A percentile compares a stretch with the other conserved stretches of the same genome.
Evolutionary conservation across 2,113 vertebrate genomes (phyloP).

Genomic region (Variabilichromis moorii): DNA sequence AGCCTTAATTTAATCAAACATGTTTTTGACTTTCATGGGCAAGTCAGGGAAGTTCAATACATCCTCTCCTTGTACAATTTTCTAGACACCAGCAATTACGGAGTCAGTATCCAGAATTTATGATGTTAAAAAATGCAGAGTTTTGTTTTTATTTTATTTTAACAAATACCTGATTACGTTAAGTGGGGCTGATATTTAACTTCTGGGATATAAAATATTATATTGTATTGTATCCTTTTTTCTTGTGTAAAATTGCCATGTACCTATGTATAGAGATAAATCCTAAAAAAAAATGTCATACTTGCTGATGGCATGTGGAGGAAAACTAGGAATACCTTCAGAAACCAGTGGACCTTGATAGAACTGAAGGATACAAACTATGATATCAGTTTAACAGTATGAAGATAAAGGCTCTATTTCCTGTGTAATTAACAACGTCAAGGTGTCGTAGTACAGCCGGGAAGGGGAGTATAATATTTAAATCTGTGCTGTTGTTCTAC

Average conservation of each 20-base stretch:
- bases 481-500: neutral
- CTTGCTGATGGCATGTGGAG: neutral
- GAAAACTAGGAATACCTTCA: neutral
- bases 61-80: neutral
- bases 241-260: neutral
- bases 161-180: neutral
- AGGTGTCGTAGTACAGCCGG: neutral
- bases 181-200: neutral
- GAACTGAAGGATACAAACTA: neutral
- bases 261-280: neutral
- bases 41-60: neutral
- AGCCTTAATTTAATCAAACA: neutral
- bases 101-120: neutral
- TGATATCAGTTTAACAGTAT: neutral
- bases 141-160: neutral
- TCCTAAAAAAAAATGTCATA: neutral
- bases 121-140: neutral
- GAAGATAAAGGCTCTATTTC: neutral
- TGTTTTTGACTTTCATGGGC: neutral
- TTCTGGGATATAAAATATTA: neutral
- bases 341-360: neutral
- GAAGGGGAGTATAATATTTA: neutral
- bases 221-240: neutral
- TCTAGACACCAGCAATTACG: neutral
- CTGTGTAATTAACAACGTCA: neutral